Conservation (phyloP, 2,113 vertebrate genomes). For the Psammodynastes pulverulentus region DNA sequence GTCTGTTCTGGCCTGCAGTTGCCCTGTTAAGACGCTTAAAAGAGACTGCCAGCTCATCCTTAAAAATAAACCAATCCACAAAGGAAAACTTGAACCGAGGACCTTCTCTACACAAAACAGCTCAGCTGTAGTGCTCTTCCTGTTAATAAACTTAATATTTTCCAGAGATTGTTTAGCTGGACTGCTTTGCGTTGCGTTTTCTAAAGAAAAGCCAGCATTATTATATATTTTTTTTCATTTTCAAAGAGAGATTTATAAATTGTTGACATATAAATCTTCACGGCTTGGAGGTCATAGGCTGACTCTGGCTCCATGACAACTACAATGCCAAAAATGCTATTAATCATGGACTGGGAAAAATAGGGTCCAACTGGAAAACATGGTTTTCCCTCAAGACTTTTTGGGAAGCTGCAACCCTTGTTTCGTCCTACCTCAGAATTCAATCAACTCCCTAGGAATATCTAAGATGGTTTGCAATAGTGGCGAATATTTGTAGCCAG, state of each 20-base stretch:
- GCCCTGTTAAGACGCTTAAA: background rate
- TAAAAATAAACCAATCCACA: background rate
- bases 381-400: background rate
- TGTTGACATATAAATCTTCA: slow-evolving; percentile 10
- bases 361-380: background rate
- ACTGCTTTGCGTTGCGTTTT: background rate
- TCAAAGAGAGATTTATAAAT: slow-evolving; percentile 51
- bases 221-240: slow-evolving; percentile 10
- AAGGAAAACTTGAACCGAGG: background rate
- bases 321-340: slow-evolving; percentile 19
- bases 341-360: slow-evolving; percentile 40
- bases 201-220: slow-evolving; percentile 25
- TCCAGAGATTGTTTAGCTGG: background rate
- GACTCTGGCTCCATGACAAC: slow-evolving; percentile 44
- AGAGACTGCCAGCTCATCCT: background rate
- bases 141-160: background rate
- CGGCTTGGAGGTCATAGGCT: slow-evolving; percentile 7
- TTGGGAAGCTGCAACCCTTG: slow-evolving; percentile 24
- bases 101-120: background rate
- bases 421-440: background rate
- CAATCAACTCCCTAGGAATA: background rate
- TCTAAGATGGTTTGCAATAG: background rate
- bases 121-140: background rate
- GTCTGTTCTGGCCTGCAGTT: background rate
- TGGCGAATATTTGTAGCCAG: too few relatives aligned